Evolutionary conservation across 2,797 vertebrate species (phyloP).

Genomic region (Tenualosa thibaudeaui): DNA sequence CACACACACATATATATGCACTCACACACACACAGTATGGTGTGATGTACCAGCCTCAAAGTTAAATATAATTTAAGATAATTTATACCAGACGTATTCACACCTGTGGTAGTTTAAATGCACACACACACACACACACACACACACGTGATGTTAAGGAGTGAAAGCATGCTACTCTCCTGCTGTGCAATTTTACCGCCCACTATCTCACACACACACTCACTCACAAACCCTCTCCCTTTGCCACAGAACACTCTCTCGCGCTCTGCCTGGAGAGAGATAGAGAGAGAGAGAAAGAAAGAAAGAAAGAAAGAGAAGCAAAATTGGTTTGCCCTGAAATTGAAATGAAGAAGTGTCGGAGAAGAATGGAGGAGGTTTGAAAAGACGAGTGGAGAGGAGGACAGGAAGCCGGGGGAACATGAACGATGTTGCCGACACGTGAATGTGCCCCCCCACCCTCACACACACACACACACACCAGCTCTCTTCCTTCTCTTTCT

Average conservation of each 20-base stretch:
- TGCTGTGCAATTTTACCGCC: slow-evolving; percentile 2
- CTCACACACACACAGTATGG: neutral
- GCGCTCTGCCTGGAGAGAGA: neutral
- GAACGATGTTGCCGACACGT: neutral
- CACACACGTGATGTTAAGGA: too few relatives aligned
- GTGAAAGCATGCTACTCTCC: neutral
- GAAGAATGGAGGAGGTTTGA: neutral
- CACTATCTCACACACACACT: too few relatives aligned
- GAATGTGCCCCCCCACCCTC: neutral
- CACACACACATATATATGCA: neutral
- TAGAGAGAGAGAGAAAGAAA: neutral
- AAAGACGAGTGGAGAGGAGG: too few relatives aligned
- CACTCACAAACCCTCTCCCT: neutral
- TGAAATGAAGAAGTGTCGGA: neutral
- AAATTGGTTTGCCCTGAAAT: neutral
- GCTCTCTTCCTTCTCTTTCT: too few relatives aligned
- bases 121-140: neutral
- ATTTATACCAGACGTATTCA: neutral
- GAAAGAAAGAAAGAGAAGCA: neutral
- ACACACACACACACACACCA: too few relatives aligned
- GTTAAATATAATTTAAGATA: neutral
- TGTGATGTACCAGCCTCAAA: neutral
- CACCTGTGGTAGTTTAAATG: neutral
- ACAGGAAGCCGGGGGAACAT: neutral
- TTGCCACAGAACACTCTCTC: slow-evolving; percentile 16